These are phyloP conservation scores for Sterna hirundo DNA, from an alignment of 2,113 vertebrate genomes.

Conservation along the genomic window DNA sequence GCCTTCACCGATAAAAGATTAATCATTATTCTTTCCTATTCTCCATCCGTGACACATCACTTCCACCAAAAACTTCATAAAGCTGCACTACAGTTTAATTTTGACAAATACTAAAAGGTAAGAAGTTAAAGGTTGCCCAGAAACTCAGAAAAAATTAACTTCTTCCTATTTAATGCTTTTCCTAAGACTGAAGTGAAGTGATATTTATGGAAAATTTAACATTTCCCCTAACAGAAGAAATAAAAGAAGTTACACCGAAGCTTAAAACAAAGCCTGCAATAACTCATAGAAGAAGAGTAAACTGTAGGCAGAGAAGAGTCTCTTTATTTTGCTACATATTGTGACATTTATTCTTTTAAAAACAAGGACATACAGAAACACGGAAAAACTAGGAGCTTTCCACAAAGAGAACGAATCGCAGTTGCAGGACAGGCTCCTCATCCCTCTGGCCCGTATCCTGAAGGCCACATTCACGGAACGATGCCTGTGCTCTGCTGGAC, in stretches of 20 bases:
- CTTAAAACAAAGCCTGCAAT: background rate
- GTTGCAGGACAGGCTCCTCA: background rate
- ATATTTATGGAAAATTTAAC: background rate
- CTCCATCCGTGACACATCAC: background rate
- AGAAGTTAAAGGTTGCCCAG: background rate
- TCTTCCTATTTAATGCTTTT: background rate
- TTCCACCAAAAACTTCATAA: background rate
- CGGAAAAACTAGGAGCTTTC: background rate
- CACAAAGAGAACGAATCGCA: fast-evolving
- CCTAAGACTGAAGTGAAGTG: background rate
- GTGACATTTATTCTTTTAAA: background rate
- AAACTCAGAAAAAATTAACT: background rate
- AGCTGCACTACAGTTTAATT: background rate
- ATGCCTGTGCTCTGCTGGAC: background rate
- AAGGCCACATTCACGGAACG: background rate
- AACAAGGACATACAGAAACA: background rate
- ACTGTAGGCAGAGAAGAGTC: background rate
- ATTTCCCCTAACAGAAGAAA: background rate
- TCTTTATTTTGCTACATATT: background rate
- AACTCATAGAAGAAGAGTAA: background rate
- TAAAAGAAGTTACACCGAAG: background rate
- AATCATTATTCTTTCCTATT: background rate
- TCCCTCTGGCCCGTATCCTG: background rate
- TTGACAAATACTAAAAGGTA: background rate
- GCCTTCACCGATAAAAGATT: background rate